These are phyloP conservation scores for Tichodroma muraria DNA, from an alignment of 2,113 vertebrate species.

Conservation along the genomic window DNA sequence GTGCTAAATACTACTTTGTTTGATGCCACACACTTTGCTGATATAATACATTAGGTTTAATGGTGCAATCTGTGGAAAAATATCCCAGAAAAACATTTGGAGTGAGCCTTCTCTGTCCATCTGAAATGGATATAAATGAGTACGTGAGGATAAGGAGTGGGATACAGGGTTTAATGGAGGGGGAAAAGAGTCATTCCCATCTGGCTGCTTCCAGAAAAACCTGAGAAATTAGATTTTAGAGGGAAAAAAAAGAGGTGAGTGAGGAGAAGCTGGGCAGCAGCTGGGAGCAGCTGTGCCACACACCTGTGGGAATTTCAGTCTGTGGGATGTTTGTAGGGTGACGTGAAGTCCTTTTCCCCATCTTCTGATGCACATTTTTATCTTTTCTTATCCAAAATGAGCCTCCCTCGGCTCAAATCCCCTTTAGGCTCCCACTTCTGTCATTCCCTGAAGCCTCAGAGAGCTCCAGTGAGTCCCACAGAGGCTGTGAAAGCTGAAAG, in stretches of 20 bases:
- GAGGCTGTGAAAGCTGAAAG: not conserved
- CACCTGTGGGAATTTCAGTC: not conserved
- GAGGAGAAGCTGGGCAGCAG: not conserved
- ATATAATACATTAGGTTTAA: not conserved
- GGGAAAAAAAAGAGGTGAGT: not conserved
- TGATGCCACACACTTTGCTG: not conserved
- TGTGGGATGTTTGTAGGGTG: not conserved
- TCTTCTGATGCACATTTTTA: not conserved
- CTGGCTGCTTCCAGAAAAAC: not conserved
- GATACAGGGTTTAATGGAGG: not conserved
- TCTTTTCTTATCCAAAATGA: not conserved
- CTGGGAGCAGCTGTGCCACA: not conserved
- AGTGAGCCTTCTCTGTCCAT: not conserved
- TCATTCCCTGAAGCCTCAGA: not conserved
- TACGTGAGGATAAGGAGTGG: not conserved
- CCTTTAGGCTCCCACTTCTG: not conserved
- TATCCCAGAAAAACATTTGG: not conserved
- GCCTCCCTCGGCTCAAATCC: not conserved
- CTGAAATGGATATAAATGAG: not conserved
- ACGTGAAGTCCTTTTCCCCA: not conserved
- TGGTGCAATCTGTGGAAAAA: not conserved
- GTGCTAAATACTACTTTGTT: not conserved
- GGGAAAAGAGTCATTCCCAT: not conserved
- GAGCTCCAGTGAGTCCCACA: not conserved
- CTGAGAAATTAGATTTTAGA: not conserved